These are phyloP conservation scores for Aporrectodea caliginosa DNA, from an alignment of 1,140 invertebrate genomes.

Conservation along the genomic window DNA sequence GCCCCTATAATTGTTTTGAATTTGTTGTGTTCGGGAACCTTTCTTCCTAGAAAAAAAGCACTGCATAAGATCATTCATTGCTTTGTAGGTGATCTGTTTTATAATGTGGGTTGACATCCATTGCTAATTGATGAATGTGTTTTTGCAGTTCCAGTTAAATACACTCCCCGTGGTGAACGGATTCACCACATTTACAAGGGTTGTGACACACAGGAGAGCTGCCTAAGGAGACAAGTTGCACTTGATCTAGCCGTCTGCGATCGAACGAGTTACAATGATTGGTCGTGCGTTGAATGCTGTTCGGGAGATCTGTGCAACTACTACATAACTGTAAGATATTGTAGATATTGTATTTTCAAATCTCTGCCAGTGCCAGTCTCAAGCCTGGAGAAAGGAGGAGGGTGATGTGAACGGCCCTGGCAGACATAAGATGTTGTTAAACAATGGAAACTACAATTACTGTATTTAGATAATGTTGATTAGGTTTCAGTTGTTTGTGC, in stretches of 20 bases:
- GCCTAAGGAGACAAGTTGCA: background rate
- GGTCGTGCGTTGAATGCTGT: conserved; percentile 95
- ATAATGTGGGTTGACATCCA: background rate
- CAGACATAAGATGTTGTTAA: too few species aligned
- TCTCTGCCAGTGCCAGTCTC: too few species aligned
- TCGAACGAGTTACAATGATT: conserved; percentile 95
- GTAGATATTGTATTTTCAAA: too few species aligned
- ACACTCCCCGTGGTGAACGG: background rate
- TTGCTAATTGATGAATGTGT: too few species aligned
- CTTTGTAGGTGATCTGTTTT: background rate
- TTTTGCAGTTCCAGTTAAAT: conserved; percentile 11
- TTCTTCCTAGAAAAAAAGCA: too few species aligned
- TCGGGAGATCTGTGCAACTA: conserved; percentile 94
- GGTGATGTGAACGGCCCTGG: too few species aligned
- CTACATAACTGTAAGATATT: conserved; percentile 82
- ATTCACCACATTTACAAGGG: conserved; percentile 23
- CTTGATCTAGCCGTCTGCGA: conserved; percentile 64
- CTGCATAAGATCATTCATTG: background rate
- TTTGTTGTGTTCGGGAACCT: too few species aligned
- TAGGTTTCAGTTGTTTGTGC: too few species aligned
- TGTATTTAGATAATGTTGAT: too few species aligned
- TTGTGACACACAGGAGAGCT: conserved; percentile 17
- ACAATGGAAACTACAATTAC: too few species aligned
- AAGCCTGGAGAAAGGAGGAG: too few species aligned
- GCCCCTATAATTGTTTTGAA: too few species aligned